Evolutionary conservation across 2,113 vertebrate species (phyloP), one percentile per base, ranked within the genome.

Genomic region (Varanus komodoensis): DNA sequence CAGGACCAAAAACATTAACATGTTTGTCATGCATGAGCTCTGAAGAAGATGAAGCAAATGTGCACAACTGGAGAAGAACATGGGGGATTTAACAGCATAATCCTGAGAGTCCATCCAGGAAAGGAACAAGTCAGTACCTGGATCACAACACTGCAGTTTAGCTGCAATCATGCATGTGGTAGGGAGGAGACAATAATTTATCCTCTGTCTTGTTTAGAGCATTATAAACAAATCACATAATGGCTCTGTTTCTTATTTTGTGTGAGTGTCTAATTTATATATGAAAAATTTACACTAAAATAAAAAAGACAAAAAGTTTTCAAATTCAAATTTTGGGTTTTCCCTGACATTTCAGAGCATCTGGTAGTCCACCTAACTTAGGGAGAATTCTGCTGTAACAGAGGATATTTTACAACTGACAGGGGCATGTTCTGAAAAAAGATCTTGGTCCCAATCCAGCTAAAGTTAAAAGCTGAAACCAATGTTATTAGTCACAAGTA

Each of bases 131-230:
- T 92, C 86, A 29, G 68, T 77, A 74, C 32, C 3, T 4, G 69
- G 82, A 92, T 85, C 74, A 38, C 25, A 21, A 0, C 71, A 25
- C 82, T 92, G 91, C 75, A 93, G 86, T 82, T 95, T 84, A 91
- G 94, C 50, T 77, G 95, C 95, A 95, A 92, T 91, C 95, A 95
- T 92, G 94, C 77, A 82, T 86, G 92, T 34, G 88, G 92, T 34
- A 87, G 81, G 95, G 90, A 88, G 85, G 92, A 90, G 84, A 50
- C 4, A 52, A 44, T 93, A 89, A 87, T 69, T 89, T 79, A 86
- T 90, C 87, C 52, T 90, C 84, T 80, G 81, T 89, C 19, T 83
- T 44, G 48, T 34, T 89, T 21, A 79, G 54, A 50, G 15, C 11
- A 79, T 29, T 57, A 21, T 61, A 48, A 44, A 52, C 67, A 64